A percentile compares a stretch with the other conserved stretches of the same genome.
Conservation (phyloP, 2,113 vertebrate species). For the Stigmatopora nigra region DNA sequence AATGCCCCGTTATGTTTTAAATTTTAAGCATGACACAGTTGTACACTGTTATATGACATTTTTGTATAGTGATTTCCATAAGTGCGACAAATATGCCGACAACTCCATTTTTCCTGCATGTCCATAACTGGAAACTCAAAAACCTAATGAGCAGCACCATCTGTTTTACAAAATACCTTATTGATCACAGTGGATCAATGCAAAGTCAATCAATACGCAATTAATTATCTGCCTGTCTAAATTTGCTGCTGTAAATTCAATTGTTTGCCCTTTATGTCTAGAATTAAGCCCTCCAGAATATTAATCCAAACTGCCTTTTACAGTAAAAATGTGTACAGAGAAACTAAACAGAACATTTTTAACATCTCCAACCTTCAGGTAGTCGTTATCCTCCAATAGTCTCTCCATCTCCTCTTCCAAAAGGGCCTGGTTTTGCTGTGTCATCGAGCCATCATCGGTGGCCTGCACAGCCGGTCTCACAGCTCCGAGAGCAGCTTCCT, state of each 20-base stretch:
- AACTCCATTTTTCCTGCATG: neutral
- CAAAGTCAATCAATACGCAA: constrained; percentile 29
- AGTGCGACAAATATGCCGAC: no score
- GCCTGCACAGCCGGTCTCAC: constrained; percentile 48
- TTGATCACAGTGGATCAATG: constrained; percentile 33
- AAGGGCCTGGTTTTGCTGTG: constrained; percentile 76
- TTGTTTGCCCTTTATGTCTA: neutral
- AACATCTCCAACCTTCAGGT: constrained; percentile 77
- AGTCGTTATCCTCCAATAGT: constrained; percentile 88
- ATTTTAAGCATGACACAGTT: no score
- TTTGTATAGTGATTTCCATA: no score
- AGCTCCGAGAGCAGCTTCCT: constrained; percentile 35
- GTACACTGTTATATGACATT: no score
- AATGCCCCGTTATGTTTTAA: no score
- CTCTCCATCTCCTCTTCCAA: constrained; percentile 81
- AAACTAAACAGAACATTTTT: no score
- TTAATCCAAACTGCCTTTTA: neutral
- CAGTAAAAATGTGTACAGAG: no score
- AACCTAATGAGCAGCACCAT: neutral
- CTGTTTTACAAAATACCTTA: constrained; percentile 11
- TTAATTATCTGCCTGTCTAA: constrained; percentile 11
- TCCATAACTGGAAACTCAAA: neutral
- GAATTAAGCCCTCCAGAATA: neutral
- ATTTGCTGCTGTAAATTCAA: constrained; percentile 4
- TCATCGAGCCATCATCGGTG: constrained; percentile 58